These are phyloP conservation scores for Hetaerina titia DNA, from an alignment of 2,888 invertebrate genomes.

Conservation along the genomic window DNA sequence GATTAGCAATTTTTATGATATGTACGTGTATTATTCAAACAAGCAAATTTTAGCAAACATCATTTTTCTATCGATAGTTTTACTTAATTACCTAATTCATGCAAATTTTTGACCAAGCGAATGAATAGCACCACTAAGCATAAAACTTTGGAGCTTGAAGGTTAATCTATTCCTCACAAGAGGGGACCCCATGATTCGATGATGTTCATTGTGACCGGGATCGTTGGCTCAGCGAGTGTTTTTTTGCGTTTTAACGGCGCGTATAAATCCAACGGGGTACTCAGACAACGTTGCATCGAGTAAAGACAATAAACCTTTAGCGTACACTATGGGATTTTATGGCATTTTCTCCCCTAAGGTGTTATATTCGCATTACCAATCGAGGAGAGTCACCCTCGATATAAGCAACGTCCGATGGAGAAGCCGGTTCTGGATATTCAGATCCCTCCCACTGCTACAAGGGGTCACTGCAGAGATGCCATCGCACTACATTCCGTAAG, in stretches of 20 bases:
- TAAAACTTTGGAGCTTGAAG: background rate
- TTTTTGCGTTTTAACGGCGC: background rate
- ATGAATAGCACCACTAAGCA: background rate
- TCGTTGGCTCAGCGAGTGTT: background rate
- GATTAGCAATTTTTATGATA: background rate
- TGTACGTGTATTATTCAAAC: background rate
- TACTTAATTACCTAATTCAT: background rate
- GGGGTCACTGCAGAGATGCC: slow-evolving; percentile 6
- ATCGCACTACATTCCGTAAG: slow-evolving; percentile 17
- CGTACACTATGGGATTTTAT: background rate
- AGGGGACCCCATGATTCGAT: too few relatives aligned
- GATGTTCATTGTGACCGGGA: background rate
- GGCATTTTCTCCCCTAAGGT: background rate
- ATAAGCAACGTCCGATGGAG: background rate
- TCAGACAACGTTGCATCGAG: background rate
- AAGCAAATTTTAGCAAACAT: background rate
- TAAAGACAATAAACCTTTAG: background rate
- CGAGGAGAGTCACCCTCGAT: background rate
- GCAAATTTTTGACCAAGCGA: background rate
- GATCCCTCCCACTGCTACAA: background rate
- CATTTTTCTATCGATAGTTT: background rate
- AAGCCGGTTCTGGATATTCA: background rate
- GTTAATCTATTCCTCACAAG: background rate
- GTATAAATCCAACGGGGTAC: background rate
- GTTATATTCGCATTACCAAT: background rate